phyloP scores from a whole-genome alignment of 2,888 invertebrate genomes.

The Acanthosepion esculentum region DNA sequence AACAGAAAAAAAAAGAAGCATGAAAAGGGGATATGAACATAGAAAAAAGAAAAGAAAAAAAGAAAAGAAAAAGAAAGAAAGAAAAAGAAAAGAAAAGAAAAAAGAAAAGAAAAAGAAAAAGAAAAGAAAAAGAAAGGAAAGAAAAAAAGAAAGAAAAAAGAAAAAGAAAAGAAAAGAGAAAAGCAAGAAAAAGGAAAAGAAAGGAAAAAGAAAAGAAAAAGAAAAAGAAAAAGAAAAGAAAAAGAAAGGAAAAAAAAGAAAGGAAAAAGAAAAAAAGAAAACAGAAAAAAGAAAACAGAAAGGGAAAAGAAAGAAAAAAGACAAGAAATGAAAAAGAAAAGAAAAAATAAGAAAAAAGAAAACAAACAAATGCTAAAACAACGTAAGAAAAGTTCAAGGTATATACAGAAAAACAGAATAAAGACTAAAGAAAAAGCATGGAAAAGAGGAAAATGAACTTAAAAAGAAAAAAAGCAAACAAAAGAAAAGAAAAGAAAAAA shows the following conservation, averaged over 20 bases:
- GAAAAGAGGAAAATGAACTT: accelerated
- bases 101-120: background rate
- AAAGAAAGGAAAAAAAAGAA: background rate
- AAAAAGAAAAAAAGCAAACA: background rate
- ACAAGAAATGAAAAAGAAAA: background rate
- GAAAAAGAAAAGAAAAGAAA: background rate
- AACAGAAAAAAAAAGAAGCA: too few relatives aligned
- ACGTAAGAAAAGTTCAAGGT: background rate
- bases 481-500: background rate
- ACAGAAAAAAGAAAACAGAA: accelerated
- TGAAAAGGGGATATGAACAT: too few relatives aligned
- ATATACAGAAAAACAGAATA: background rate
- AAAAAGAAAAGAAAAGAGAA: background rate
- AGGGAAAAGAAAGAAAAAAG: background rate
- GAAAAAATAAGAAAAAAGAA: accelerated
- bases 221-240: background rate
- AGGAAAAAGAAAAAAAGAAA: background rate
- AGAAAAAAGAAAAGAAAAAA: too few relatives aligned
- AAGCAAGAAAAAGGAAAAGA: background rate
- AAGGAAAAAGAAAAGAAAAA: background rate
- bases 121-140: background rate
- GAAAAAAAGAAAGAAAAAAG: background rate
- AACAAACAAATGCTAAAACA: too few relatives aligned
- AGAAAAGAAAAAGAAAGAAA: background rate
- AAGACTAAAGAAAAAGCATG: background rate